phyloP scores from a whole-genome alignment of 2,113 vertebrate species.

The Prionailurus bengalensis region DNA sequence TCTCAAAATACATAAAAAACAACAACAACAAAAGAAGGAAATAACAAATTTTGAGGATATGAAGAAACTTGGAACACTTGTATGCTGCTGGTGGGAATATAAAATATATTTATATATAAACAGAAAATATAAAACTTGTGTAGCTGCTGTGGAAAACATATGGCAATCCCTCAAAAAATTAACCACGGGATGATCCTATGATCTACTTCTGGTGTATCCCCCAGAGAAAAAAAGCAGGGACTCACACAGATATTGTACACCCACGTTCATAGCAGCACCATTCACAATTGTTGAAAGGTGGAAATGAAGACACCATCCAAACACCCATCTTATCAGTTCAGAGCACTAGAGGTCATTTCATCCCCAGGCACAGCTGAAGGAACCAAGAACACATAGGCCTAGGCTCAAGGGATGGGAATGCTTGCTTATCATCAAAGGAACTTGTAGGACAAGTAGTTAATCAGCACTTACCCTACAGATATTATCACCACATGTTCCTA shows the following conservation, averaged over 20 bases:
- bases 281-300: neutral
- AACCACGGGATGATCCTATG: neutral
- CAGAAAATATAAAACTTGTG: neutral
- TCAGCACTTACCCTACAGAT: neutral
- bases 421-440: neutral
- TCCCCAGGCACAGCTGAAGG: neutral
- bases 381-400: neutral
- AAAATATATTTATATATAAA: neutral
- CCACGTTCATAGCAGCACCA: neutral
- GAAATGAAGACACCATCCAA: neutral
- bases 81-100: neutral
- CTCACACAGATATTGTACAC: neutral
- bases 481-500: neutral
- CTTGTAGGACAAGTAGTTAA: neutral
- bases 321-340: neutral
- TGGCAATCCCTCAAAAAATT: neutral
- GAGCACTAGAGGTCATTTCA: neutral
- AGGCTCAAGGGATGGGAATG: neutral
- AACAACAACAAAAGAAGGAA: neutral
- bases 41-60: neutral
- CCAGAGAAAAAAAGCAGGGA: neutral
- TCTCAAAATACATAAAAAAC: too few relatives aligned
- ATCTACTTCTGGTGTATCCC: neutral
- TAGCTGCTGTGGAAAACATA: neutral
- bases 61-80: neutral